Percentiles rank a stretch among this genome's conserved stretches.
phyloP scores from a whole-genome alignment of 2,888 invertebrate genomes.

The Tinea semifulvella region DNA sequence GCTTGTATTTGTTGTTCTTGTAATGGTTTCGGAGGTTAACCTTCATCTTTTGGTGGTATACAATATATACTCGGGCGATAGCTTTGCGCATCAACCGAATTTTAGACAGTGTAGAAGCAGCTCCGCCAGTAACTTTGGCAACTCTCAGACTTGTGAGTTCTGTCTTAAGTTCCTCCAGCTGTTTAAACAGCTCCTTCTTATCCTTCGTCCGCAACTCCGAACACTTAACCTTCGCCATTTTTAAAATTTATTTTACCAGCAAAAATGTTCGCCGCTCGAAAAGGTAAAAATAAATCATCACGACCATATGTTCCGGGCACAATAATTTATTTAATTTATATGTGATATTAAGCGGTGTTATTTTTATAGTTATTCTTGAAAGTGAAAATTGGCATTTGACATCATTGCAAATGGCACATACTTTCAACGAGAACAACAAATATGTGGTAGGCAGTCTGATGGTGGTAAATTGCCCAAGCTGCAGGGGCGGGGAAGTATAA shows the following conservation, averaged over 20 bases:
- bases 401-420: too few relatives aligned
- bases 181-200: slow-evolving; percentile 96
- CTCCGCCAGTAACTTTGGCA: slow-evolving; percentile 98
- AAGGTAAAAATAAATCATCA: too few relatives aligned
- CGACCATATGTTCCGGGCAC: too few relatives aligned
- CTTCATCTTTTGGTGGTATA: slow-evolving; percentile 99
- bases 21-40: slow-evolving; percentile 95
- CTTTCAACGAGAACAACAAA: too few relatives aligned
- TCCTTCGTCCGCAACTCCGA: slow-evolving; percentile 95
- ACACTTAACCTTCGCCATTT: slow-evolving; percentile 89
- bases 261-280: neutral
- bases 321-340: too few relatives aligned
- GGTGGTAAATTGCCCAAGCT: too few relatives aligned
- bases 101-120: slow-evolving; percentile 97
- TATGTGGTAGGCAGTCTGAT: too few relatives aligned
- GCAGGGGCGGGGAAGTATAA: too few relatives aligned
- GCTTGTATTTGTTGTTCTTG: slow-evolving; percentile 96
- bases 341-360: too few relatives aligned
- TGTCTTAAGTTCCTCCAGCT: slow-evolving; percentile 96
- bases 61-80: slow-evolving; percentile 97
- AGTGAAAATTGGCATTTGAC: too few relatives aligned
- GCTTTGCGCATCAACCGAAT: slow-evolving; percentile 98
- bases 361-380: too few relatives aligned
- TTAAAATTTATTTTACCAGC: neutral
- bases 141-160: slow-evolving; percentile 95